A percentile compares a stretch with the other conserved stretches of the same genome.
Conservation (phyloP, 2,797 vertebrate genomes). For the Amblyopsis hoosieri region DNA sequence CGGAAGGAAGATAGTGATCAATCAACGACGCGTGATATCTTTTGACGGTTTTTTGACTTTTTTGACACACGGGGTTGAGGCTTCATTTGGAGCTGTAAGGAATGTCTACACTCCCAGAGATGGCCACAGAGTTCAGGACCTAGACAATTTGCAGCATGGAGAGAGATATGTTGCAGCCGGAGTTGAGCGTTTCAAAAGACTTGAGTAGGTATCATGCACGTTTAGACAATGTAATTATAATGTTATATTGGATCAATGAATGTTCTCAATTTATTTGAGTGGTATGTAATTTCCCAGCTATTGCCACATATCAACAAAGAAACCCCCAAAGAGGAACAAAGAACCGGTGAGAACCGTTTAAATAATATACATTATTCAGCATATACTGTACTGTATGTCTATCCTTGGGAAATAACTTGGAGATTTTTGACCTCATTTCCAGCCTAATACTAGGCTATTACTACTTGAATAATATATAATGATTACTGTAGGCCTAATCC, state of each 20-base stretch:
- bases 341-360: constrained; percentile 65
- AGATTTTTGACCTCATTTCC: too few relatives aligned
- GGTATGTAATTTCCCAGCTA: constrained; percentile 65
- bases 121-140: constrained; percentile 60
- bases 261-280: background rate
- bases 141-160: constrained; percentile 69
- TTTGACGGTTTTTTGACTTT: constrained; percentile 77
- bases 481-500: too few relatives aligned
- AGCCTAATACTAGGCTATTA: too few relatives aligned
- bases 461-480: too few relatives aligned
- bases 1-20: constrained; percentile 74
- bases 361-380: background rate
- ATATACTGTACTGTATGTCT: too few relatives aligned
- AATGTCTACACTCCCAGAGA: constrained; percentile 71
- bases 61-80: constrained; percentile 61
- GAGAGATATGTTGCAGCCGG: constrained; percentile 78
- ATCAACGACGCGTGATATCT: constrained; percentile 61
- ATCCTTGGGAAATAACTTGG: too few relatives aligned
- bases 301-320: constrained; percentile 72
- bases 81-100: constrained; percentile 74
- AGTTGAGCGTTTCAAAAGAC: constrained; percentile 74
- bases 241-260: background rate
- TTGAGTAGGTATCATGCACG: constrained; percentile 72
- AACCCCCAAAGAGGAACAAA: constrained; percentile 64
- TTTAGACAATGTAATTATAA: background rate